phyloP scores from a whole-genome alignment of 2,888 invertebrate species.

The Charanyca ferruginea region DNA sequence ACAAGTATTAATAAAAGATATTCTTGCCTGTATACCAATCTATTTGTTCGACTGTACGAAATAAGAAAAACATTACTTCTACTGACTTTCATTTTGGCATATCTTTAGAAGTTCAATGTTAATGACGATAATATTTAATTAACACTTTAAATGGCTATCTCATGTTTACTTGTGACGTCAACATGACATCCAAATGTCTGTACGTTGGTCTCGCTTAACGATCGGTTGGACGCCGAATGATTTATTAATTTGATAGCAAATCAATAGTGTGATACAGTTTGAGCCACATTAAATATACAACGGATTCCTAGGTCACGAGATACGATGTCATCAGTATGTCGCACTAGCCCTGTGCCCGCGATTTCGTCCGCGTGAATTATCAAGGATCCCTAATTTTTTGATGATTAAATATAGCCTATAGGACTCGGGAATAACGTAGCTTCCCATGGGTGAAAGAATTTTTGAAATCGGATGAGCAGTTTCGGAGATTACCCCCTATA shows the following conservation, averaged over 20 bases:
- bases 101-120: conserved; percentile 49
- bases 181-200: conserved; percentile 10
- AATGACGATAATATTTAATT: conserved; percentile 44
- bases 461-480: too few relatives aligned
- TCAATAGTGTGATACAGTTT: conserved; percentile 26
- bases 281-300: conserved; percentile 29
- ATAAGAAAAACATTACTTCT: not conserved
- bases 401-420: too few relatives aligned
- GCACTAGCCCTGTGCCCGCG: too few relatives aligned
- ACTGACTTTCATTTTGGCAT: conserved; percentile 10
- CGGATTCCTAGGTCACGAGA: not conserved
- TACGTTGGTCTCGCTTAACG: not conserved
- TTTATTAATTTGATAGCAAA: conserved; percentile 41
- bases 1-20: too few relatives aligned
- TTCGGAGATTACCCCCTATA: too few relatives aligned
- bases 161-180: conserved; percentile 30
- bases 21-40: not conserved
- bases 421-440: too few relatives aligned
- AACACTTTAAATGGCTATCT: conserved; percentile 29
- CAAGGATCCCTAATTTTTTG: too few relatives aligned
- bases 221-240: not conserved
- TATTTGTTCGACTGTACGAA: not conserved
- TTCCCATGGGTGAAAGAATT: too few relatives aligned
- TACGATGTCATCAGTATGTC: conserved; percentile 6
- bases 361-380: too few relatives aligned